Conservation (phyloP, 2,797 vertebrate genomes). For the Pachyuromys duprasi region DNA sequence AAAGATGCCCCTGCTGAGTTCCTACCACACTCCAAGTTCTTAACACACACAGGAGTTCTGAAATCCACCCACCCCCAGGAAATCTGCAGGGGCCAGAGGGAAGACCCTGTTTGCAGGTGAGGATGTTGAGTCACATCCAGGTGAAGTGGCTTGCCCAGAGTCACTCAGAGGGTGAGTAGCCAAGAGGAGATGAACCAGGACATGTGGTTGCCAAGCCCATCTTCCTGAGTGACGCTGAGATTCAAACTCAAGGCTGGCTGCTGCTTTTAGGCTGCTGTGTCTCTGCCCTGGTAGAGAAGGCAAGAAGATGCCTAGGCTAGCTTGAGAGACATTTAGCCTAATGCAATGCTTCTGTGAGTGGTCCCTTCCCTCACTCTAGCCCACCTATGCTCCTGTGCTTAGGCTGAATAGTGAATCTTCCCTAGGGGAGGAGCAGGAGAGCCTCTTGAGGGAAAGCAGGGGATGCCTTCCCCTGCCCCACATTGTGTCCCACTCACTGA, state of each 20-base stretch:
- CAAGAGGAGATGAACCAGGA: neutral
- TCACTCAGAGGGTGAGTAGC: conserved; percentile 2
- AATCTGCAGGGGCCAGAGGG: neutral
- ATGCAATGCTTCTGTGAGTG: neutral
- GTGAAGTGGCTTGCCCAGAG: conserved; percentile 44
- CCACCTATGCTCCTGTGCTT: neutral
- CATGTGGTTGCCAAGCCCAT: neutral
- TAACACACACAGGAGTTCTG: neutral
- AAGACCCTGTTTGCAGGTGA: neutral
- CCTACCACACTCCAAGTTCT: neutral
- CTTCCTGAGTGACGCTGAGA: conserved; percentile 6
- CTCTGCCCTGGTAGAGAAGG: neutral
- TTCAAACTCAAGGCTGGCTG: no score
- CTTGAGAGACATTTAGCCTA: neutral
- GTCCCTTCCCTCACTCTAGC: neutral
- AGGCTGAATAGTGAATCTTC: neutral
- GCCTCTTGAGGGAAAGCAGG: neutral
- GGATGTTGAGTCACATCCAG: neutral
- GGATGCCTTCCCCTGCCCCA: neutral
- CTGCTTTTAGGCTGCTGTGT: neutral
- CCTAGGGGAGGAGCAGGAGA: neutral
- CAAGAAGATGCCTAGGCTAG: neutral
- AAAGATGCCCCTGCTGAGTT: neutral
- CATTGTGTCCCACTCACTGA: neutral
- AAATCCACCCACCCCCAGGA: neutral